Evolutionary conservation across 2,888 invertebrate species (phyloP), one percentile per base, ranked within the genome.

Genomic region (Cataglyphis altisquamis): DNA sequence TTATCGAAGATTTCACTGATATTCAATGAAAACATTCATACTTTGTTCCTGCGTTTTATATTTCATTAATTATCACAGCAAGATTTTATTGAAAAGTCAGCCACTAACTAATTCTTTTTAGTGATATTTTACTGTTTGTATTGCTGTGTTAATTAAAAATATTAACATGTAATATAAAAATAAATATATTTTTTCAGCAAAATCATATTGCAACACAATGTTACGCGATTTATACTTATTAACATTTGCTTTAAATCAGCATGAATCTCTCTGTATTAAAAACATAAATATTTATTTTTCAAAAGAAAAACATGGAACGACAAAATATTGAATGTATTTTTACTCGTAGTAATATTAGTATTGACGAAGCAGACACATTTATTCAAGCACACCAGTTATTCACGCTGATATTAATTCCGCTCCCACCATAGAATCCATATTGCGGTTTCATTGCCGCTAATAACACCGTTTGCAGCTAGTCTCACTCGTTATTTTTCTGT

Each of bases 401-500:
- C 70, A 12, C 45, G 78, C 78, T 70, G 78, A 80, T 80, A 80
- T 80, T 80, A 80, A 80, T 80, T 70, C 21, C 70, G 39, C 29
- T 67, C 4, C 36, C n/a, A 32, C 70, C 21, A 18, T 32, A 41
- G 21, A 57, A n/a, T 55, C 52, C 32, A 45, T 60, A 78, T 78
- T 70, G 78, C 70, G 70, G 78, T 70, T 48, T 32, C 45, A 36
- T 45, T 36, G 60, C 60, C 45, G 72, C 78, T 80, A 80, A 80
- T 80, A 80, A 80, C 70, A 21, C 18, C 70, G 72, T 29, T 81
- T 45, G 70, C 68, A 32, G 10, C 67, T 36, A 82, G 62, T 70
- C 52, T 52, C 52, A 83, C 68, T 80, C 73, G 84, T 88, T 88
- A 88, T 85, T 89, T 86, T 81, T 82, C 55, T 84, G 83, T 89